Percentiles rank a stretch among this genome's conserved stretches.
Conservation (phyloP, 2,888 invertebrate species). For the Syrista parreyssii region DNA sequence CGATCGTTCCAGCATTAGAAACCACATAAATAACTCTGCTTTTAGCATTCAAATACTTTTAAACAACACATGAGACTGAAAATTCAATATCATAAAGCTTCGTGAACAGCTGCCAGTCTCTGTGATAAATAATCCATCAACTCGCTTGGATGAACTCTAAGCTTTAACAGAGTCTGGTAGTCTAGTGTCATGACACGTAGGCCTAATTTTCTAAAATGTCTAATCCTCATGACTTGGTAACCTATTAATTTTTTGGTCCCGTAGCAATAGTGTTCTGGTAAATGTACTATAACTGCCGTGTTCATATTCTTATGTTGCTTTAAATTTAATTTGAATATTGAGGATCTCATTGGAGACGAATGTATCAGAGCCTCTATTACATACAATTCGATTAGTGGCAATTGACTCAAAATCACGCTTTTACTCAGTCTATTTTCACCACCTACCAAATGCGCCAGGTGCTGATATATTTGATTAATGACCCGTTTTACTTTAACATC, state of each 20-base stretch:
- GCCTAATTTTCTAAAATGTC: conserved; percentile 74
- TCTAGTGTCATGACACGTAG: conserved; percentile 73
- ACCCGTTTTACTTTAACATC: conserved; percentile 70
- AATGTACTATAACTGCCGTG: conserved; percentile 72
- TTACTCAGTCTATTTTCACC: conserved; percentile 67
- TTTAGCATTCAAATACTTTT: neutral
- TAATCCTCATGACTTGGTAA: conserved; percentile 73
- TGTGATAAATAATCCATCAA: conserved; percentile 69
- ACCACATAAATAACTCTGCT: neutral
- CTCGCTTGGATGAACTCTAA: conserved; percentile 67
- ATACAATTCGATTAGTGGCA: conserved; percentile 72
- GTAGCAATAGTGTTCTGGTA: conserved; percentile 76
- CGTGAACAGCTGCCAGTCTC: conserved; percentile 63
- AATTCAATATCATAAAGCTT: conserved; percentile 31
- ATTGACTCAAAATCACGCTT: conserved; percentile 68
- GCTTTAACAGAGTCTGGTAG: conserved; percentile 68
- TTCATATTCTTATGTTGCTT: conserved; percentile 66
- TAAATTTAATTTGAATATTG: conserved; percentile 66
- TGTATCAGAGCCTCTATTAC: conserved; percentile 73
- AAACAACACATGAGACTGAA: neutral
- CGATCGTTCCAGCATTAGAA: neutral
- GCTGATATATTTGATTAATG: conserved; percentile 66
- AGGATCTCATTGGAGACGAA: conserved; percentile 64
- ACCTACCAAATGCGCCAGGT: conserved; percentile 67
- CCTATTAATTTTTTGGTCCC: conserved; percentile 71